phyloP scores from a whole-genome alignment of 2,888 invertebrate species.

The Loripinus fragilis region DNA sequence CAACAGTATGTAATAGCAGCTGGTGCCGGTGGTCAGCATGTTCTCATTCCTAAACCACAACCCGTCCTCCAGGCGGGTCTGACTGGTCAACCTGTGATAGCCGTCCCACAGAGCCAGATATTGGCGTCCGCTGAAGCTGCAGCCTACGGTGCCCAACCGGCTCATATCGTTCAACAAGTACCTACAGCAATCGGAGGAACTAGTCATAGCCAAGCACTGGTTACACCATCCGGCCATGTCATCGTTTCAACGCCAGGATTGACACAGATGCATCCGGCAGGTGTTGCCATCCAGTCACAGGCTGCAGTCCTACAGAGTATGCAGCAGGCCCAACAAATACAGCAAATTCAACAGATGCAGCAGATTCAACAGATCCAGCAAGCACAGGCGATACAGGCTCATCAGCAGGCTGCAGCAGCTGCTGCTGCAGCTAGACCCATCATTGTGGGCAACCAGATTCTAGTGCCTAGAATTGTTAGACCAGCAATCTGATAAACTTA shows the following conservation, averaged over 20 bases:
- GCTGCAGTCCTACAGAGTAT: slow-evolving; percentile 19
- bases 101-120: slow-evolving; percentile 66
- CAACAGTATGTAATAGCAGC: slow-evolving; percentile 57
- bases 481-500: slow-evolving; percentile 57
- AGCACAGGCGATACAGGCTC: slow-evolving; percentile 41
- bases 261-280: neutral
- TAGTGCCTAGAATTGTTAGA: slow-evolving; percentile 71
- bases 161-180: slow-evolving; percentile 59
- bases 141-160: slow-evolving; percentile 62
- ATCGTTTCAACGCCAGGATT: neutral
- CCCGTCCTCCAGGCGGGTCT: slow-evolving; percentile 60
- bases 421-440: slow-evolving; percentile 67
- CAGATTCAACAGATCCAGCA: slow-evolving; percentile 19
- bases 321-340: slow-evolving; percentile 56
- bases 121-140: slow-evolving; percentile 55
- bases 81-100: slow-evolving; percentile 75
- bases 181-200: slow-evolving; percentile 16
- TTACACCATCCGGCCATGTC: slow-evolving; percentile 31
- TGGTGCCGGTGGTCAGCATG: slow-evolving; percentile 61
- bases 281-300: neutral
- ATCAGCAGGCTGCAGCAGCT: slow-evolving; percentile 48
- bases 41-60: slow-evolving; percentile 63
- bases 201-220: slow-evolving; percentile 9
- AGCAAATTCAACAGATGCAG: slow-evolving; percentile 47
- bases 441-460: slow-evolving; percentile 70